Evolutionary conservation across 2,888 invertebrate species (phyloP).

Genomic region (Andrena camellia): DNA sequence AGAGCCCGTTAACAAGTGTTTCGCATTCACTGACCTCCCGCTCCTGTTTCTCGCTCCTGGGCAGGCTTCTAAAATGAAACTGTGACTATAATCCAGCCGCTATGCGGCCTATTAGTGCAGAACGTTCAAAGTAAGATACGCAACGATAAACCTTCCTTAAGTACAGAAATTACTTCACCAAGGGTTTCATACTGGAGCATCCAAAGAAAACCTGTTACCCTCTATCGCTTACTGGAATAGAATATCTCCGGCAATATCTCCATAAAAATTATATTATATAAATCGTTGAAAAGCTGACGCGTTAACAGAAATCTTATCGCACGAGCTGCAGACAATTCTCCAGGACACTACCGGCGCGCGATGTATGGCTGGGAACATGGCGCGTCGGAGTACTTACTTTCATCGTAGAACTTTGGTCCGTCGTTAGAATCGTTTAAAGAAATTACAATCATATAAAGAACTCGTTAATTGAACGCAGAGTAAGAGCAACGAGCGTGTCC

Average conservation of each 20-base stretch:
- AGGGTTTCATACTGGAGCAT: background rate
- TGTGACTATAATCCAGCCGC: background rate
- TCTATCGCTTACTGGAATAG: no score
- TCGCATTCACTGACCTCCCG: constrained; percentile 19
- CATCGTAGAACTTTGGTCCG: constrained; percentile 35
- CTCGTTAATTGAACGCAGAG: background rate
- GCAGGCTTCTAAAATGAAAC: background rate
- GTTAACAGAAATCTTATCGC: no score
- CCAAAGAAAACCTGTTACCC: background rate
- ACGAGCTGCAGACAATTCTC: constrained; percentile 5
- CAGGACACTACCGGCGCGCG: constrained; percentile 55
- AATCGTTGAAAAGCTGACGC: no score
- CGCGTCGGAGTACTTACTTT: constrained; percentile 41
- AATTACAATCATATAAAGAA: constrained; percentile 18
- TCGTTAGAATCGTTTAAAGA: constrained; percentile 15
- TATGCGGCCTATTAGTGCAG: background rate
- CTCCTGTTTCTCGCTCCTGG: background rate
- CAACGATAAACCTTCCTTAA: constrained; percentile 9
- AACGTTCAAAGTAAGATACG: constrained; percentile 19
- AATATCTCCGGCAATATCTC: no score
- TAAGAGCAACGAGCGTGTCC: constrained; percentile 3
- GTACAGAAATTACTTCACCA: constrained; percentile 17
- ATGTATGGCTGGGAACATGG: constrained; percentile 76
- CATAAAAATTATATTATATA: no score
- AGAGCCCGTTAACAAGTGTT: constrained; percentile 12